Conservation (phyloP, 2,797 vertebrate species). For the Coendou prehensilis region DNA sequence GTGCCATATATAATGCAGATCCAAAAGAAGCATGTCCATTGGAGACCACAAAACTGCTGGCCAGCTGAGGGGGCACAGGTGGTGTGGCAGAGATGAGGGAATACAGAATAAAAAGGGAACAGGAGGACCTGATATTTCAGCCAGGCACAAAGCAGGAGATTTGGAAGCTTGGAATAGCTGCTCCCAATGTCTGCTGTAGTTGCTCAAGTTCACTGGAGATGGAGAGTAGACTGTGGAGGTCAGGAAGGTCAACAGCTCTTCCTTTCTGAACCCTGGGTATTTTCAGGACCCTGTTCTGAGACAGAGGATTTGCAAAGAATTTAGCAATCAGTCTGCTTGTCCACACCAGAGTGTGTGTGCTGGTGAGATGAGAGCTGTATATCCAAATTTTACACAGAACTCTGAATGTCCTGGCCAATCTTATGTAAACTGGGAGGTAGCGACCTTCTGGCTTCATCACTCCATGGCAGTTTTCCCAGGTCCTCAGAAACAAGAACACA, state of each 20-base stretch:
- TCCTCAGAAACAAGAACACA: too few relatives aligned
- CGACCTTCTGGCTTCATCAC: background rate
- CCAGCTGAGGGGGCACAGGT: too few relatives aligned
- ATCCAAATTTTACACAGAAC: background rate
- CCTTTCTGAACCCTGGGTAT: background rate
- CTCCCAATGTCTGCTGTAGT: too few relatives aligned
- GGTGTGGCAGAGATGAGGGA: background rate
- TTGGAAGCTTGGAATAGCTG: background rate
- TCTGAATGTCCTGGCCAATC: background rate
- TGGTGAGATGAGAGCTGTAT: background rate
- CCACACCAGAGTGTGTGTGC: background rate
- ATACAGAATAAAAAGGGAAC: background rate
- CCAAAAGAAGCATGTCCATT: fast-evolving
- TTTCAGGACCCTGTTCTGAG: background rate
- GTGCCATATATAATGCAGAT: background rate
- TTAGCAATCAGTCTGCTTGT: too few relatives aligned
- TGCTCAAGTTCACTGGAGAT: background rate
- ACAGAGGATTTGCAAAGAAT: background rate
- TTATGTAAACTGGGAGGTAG: background rate
- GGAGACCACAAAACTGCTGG: background rate
- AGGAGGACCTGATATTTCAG: fast-evolving
- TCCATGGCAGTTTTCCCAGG: background rate
- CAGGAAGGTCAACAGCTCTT: background rate
- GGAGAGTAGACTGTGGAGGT: too few relatives aligned
- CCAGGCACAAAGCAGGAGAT: background rate